Evolutionary conservation across 2,888 invertebrate genomes (phyloP), one percentile per base, ranked within the genome.

Genomic region (Xestoiulus laeticollis): DNA sequence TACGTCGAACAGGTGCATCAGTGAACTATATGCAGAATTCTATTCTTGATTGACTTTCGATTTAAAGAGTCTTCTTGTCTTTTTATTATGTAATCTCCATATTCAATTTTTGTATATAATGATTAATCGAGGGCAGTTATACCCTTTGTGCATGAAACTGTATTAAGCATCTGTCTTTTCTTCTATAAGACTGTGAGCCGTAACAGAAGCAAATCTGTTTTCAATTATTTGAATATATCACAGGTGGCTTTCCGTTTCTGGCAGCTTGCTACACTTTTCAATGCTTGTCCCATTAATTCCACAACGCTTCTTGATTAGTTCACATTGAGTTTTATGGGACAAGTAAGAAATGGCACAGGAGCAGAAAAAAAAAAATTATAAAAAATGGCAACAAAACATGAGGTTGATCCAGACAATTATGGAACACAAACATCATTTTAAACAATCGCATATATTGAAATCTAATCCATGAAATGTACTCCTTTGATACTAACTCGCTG

Each of bases 101-200:
- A 78, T 78, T 78, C 78, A 78, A 78, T 78, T 78, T 78, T 78
- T 78, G 78, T 78, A 78, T 78, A 78, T 78, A 78, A 78, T 78
- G 78, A 78, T 78, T 78, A 78, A 78, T 78, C 78, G 78, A 78
- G 78, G 78, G 78, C 78, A 78, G 78, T 78, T 78, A 78, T 26
- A 78, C 78, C 10, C 78, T 78, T 78, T 78, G 78, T 78, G 78
- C 78, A 30, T 78, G 78, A 78, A 78, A 78, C 78, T 78, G 78
- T 78, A 78, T 78, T 78, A 78, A 30, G 78, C 78, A 78, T 78
- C 78, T 78, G 78, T 78, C 78, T 78, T 78, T 78, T 30, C 30
- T 4, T 30, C 14, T 78, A 26, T 78, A 78, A 78, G 78, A 78
- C 78, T 78, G 78, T 68, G 68, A 30, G 78, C 78, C 78, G 78